Percentiles rank a stretch among this genome's conserved stretches.
These are phyloP conservation scores for Anoura caudifer DNA, from an alignment of 2,113 vertebrate species.

Conservation along the genomic window DNA sequence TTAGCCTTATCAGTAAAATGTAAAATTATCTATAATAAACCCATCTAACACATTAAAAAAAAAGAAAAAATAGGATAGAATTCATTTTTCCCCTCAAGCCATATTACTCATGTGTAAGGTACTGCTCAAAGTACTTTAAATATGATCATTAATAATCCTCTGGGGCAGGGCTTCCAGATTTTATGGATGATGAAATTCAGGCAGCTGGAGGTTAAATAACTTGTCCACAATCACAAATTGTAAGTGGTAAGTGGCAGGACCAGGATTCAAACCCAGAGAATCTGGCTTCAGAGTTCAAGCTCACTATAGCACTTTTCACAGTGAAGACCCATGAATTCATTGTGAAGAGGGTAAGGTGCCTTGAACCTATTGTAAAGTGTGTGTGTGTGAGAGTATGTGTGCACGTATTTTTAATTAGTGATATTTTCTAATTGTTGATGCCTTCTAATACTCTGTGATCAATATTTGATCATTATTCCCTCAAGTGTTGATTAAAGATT, in stretches of 20 bases:
- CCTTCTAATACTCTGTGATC: not conserved
- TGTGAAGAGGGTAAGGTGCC: not conserved
- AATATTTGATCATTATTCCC: not conserved
- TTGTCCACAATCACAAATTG: not conserved
- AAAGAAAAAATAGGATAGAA: not conserved
- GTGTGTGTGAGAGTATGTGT: not conserved
- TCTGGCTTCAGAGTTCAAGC: not conserved
- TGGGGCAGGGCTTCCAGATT: not conserved
- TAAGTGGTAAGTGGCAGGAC: not conserved
- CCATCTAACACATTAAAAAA: not conserved
- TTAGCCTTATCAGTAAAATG: not conserved
- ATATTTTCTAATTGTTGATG: not conserved
- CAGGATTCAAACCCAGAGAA: not conserved
- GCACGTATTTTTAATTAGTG: not conserved
- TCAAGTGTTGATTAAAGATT: not conserved
- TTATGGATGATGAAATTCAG: not conserved
- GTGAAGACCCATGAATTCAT: not conserved
- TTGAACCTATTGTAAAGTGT: not conserved
- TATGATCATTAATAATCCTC: not conserved
- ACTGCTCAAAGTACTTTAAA: not conserved
- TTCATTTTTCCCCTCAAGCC: not conserved
- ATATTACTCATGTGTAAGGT: not conserved
- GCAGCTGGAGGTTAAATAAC: not conserved
- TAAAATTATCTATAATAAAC: not conserved
- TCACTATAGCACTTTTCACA: not conserved